A percentile compares a stretch with the other conserved stretches of the same genome.
Evolutionary conservation across 37 sponge, comb jelly and placozoan species (phyloP).

Genomic region (Geodia barretti): DNA sequence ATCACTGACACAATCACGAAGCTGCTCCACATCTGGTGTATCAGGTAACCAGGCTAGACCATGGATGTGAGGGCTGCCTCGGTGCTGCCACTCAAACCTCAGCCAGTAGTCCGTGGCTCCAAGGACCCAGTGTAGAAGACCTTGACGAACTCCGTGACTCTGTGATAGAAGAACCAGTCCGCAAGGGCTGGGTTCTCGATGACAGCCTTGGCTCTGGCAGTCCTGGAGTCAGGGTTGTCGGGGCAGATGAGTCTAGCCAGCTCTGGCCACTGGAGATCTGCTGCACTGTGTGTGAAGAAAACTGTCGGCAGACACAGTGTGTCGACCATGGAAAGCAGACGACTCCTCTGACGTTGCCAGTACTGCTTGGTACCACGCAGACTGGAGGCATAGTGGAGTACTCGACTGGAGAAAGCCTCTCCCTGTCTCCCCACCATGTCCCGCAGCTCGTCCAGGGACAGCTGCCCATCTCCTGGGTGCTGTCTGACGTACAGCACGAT

Average conservation of each 20-base stretch:
- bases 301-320: slow-evolving; percentile 47
- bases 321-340: slow-evolving; percentile 41
- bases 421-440: slow-evolving; percentile 33
- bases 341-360: slow-evolving; percentile 14
- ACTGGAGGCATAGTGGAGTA: slow-evolving; percentile 25
- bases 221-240: slow-evolving; percentile 18
- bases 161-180: slow-evolving; percentile 64
- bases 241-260: slow-evolving; percentile 46
- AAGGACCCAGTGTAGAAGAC: slow-evolving; percentile 49
- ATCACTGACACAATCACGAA: not conserved
- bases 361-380: slow-evolving; percentile 27
- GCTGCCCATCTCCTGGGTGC: slow-evolving; percentile 28
- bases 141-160: slow-evolving; percentile 42
- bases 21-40: slow-evolving; percentile 52
- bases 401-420: slow-evolving; percentile 24
- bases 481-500: slow-evolving; percentile 41
- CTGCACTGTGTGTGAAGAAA: slow-evolving; percentile 66
- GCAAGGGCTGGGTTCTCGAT: slow-evolving; percentile 63
- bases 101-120: slow-evolving; percentile 65
- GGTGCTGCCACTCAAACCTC: slow-evolving; percentile 63
- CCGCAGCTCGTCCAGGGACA: slow-evolving; percentile 27
- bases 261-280: slow-evolving; percentile 67
- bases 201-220: slow-evolving; percentile 21
- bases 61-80: slow-evolving; percentile 66
- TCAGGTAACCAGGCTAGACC: slow-evolving; percentile 51